A percentile compares a stretch with the other conserved stretches of the same genome.
Conservation (phyloP, 2,797 vertebrate species). For the Takifugu rubripes region DNA sequence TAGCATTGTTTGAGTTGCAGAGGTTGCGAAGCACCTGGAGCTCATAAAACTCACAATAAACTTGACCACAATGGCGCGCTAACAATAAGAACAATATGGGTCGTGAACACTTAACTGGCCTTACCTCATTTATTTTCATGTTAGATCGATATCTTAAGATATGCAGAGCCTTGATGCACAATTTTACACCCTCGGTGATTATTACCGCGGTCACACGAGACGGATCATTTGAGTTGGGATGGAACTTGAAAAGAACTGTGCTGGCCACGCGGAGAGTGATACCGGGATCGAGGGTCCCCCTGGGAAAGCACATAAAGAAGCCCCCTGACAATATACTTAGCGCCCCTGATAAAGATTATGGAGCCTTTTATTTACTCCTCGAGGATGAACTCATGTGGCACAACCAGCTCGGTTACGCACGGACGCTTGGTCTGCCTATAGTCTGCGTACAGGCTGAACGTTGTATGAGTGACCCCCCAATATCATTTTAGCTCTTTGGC, state of each 20-base stretch:
- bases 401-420: conserved; percentile 5
- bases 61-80: conserved; percentile 28
- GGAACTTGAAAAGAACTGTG: conserved; percentile 47
- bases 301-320: conserved; percentile 58
- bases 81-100: conserved; percentile 51
- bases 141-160: conserved; percentile 74
- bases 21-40: conserved; percentile 31
- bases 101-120: conserved; percentile 51
- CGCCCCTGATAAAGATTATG: conserved; percentile 56
- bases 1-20: neutral
- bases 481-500: neutral
- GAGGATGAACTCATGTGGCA: conserved; percentile 5
- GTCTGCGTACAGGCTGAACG: neutral
- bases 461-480: neutral
- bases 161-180: conserved; percentile 51
- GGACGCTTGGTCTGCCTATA: conserved; percentile 5
- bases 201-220: conserved; percentile 76
- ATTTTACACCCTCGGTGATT: conserved; percentile 63
- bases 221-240: conserved; percentile 60
- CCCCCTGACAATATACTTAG: conserved; percentile 49
- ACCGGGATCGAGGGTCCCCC: conserved; percentile 58
- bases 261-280: conserved; percentile 32
- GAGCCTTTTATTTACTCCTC: conserved; percentile 52
- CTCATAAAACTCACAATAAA: conserved; percentile 49
- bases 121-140: conserved; percentile 71